phyloP scores from a whole-genome alignment of 1,140 invertebrate genomes.

The Drosophila pandora region DNA sequence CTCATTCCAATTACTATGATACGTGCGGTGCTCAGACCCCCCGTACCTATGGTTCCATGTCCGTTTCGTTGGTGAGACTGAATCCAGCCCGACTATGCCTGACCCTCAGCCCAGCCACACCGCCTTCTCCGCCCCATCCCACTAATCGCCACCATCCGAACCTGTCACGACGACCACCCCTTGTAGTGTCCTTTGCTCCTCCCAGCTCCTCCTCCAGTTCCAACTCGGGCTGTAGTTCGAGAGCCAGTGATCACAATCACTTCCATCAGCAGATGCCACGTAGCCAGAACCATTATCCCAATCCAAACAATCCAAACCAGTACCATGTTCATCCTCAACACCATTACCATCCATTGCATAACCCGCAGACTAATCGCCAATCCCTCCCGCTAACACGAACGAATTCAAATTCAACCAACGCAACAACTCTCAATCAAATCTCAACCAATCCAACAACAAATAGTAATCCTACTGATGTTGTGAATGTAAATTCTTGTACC shows the following conservation, averaged over 20 bases:
- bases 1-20: constrained; percentile 47
- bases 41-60: constrained; percentile 67
- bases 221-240: constrained; percentile 14
- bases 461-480: constrained; percentile 82
- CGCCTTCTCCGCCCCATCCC: constrained; percentile 20
- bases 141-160: background rate
- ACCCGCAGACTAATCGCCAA: constrained; percentile 82
- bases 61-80: constrained; percentile 69
- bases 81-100: constrained; percentile 73
- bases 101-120: constrained; percentile 52
- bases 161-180: constrained; percentile 35
- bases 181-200: constrained; percentile 46
- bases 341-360: constrained; percentile 50
- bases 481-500: constrained; percentile 84
- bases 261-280: constrained; percentile 17
- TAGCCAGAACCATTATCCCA: constrained; percentile 43
- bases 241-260: constrained; percentile 41
- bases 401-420: constrained; percentile 81
- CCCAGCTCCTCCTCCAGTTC: constrained; percentile 13
- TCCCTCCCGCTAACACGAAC: constrained; percentile 83
- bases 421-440: constrained; percentile 72
- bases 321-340: constrained; percentile 38
- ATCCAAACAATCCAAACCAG: constrained; percentile 20
- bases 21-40: constrained; percentile 40
- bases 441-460: constrained; percentile 83